These are phyloP conservation scores for Pocillopora meandrina DNA, from an alignment of 92 coral and sea anemone species.

Conservation along the genomic window DNA sequence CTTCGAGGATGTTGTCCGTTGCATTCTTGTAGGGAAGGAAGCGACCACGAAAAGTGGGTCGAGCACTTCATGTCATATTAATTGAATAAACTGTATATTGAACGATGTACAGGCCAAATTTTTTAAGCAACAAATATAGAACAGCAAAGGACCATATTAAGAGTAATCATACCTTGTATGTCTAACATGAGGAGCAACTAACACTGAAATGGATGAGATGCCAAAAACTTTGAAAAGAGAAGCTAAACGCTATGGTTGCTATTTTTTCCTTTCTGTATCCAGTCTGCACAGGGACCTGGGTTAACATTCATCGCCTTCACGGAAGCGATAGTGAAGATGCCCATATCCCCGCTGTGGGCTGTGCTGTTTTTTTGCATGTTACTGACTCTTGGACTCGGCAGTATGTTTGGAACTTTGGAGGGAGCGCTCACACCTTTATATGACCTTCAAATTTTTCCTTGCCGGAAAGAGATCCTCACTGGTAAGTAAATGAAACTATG, in stretches of 20 bases:
- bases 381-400: slow-evolving; percentile 91
- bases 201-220: too few species aligned
- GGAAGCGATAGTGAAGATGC: slow-evolving; percentile 90
- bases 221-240: background rate
- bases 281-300: slow-evolving; percentile 96
- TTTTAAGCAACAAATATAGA: too few species aligned
- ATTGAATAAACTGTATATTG: too few species aligned
- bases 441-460: slow-evolving; percentile 80
- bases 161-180: too few species aligned
- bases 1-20: too few species aligned
- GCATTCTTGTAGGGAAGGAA: too few species aligned
- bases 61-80: too few species aligned
- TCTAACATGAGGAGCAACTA: too few species aligned
- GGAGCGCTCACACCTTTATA: slow-evolving; percentile 85
- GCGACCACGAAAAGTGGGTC: too few species aligned
- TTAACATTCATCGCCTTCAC: slow-evolving; percentile 95
- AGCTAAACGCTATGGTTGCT: background rate
- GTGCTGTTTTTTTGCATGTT: slow-evolving; percentile 94
- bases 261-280: background rate
- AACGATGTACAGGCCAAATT: too few species aligned
- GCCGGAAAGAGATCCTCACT: slow-evolving; percentile 83
- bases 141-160: too few species aligned
- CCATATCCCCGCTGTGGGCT: slow-evolving; percentile 88
- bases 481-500: slow-evolving; percentile 42
- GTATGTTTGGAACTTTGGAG: slow-evolving; percentile 93